Evolutionary conservation across 35 echinoderm and acorn worm species (phyloP).

Genomic region (Strongylocentrotus purpuratus): DNA sequence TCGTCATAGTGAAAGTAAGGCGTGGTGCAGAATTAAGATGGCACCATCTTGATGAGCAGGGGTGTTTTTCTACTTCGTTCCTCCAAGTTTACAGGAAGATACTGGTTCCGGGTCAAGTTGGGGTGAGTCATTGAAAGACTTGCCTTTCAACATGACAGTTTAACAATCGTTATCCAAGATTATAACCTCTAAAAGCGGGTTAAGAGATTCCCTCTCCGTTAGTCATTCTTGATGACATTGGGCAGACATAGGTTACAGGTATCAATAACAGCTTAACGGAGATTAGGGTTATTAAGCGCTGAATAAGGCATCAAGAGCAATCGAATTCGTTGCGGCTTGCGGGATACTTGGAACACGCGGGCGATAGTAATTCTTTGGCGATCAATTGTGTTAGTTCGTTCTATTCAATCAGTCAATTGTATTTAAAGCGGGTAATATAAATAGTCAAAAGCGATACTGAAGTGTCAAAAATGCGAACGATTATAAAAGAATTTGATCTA

Average conservation of each 20-base stretch:
- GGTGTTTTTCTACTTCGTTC: not conserved
- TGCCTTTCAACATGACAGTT: not conserved
- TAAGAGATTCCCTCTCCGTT: constrained; percentile 24
- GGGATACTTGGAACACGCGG: not conserved
- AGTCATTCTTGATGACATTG: not conserved
- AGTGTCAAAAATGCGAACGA: not conserved
- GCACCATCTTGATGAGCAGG: not conserved
- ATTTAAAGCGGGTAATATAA: not conserved
- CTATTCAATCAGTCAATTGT: not conserved
- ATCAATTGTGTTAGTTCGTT: not conserved
- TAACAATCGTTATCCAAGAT: not conserved
- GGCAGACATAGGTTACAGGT: not conserved
- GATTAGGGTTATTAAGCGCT: not conserved
- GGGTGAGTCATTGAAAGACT: not conserved
- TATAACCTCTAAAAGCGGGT: constrained; percentile 1
- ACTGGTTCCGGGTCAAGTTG: not conserved
- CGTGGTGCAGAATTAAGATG: not conserved
- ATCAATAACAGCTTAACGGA: constrained; percentile 33
- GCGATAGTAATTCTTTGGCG: not conserved
- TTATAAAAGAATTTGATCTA: not conserved
- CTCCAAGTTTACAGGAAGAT: not conserved
- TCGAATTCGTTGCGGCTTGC: constrained; percentile 10
- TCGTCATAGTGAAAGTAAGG: not conserved
- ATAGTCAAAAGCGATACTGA: not conserved
- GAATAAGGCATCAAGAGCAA: constrained; percentile 15